phyloP scores from a whole-genome alignment of 2,797 vertebrate genomes.

The Mareca strepera region DNA sequence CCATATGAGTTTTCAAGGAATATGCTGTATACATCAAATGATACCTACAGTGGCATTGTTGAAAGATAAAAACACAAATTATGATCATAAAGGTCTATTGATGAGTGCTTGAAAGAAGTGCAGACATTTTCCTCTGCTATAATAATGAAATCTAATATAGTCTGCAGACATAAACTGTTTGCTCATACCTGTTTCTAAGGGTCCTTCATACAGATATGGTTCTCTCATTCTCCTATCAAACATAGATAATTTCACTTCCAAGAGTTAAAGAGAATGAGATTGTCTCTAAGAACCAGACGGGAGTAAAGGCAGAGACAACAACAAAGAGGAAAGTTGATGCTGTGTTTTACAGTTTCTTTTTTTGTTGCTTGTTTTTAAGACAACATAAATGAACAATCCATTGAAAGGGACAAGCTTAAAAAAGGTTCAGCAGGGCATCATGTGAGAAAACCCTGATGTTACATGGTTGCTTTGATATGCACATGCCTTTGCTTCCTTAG shows the following conservation, averaged over 20 bases:
- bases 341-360: not conserved
- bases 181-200: not conserved
- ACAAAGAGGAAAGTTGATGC: not conserved
- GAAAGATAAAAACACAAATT: not conserved
- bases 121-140: not conserved
- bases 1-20: not conserved
- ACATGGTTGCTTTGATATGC: not conserved
- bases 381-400: not conserved
- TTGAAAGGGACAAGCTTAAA: not conserved
- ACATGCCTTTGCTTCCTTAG: not conserved
- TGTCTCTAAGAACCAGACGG: not conserved
- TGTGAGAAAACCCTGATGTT: not conserved
- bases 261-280: not conserved
- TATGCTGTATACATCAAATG: not conserved
- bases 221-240: not conserved
- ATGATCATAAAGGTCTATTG: not conserved
- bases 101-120: not conserved
- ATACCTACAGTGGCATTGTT: not conserved
- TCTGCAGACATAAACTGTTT: not conserved
- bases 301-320: not conserved
- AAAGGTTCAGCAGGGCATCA: not conserved
- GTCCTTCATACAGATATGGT: not conserved
- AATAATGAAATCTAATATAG: not conserved
- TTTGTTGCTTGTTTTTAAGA: not conserved
- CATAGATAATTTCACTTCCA: not conserved